Evolutionary conservation across 1,140 invertebrate genomes (phyloP).

Genomic region (Pseudachorutes palmiensis): DNA sequence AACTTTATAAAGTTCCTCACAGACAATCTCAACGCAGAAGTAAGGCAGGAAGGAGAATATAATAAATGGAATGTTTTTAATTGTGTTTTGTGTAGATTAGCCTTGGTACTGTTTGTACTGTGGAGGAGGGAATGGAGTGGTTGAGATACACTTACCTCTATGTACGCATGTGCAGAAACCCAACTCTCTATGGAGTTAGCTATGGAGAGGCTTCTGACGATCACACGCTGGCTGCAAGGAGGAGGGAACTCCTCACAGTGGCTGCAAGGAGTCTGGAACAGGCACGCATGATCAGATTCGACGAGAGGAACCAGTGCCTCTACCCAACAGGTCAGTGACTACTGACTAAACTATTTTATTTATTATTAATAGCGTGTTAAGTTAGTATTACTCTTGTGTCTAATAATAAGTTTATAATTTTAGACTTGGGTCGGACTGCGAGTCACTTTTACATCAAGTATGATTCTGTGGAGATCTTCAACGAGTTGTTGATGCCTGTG

Average conservation of each 20-base stretch:
- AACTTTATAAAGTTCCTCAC: constrained; percentile 76
- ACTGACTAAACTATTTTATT: not conserved
- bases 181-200: constrained; percentile 77
- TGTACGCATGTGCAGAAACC: constrained; percentile 89
- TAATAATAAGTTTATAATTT: constrained; percentile 38
- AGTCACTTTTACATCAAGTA: constrained; percentile 98
- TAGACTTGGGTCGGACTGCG: constrained; percentile 87
- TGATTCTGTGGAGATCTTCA: constrained; percentile 85
- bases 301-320: constrained; percentile 71
- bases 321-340: constrained; percentile 56
- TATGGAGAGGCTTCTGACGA: constrained; percentile 65
- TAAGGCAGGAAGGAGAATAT: constrained; percentile 91
- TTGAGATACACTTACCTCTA: constrained; percentile 94
- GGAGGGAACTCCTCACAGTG: constrained; percentile 64
- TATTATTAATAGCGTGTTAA: not conserved
- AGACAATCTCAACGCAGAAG: constrained; percentile 96
- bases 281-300: constrained; percentile 88
- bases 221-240: constrained; percentile 60
- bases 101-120: constrained; percentile 86
- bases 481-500: constrained; percentile 62
- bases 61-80: constrained; percentile 55
- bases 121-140: constrained; percentile 96
- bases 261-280: constrained; percentile 81
- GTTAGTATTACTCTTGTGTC: not conserved
- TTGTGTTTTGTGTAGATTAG: constrained; percentile 57